Conservation (phyloP, 1,140 invertebrate genomes). For the Coenobita brevimanus region DNA sequence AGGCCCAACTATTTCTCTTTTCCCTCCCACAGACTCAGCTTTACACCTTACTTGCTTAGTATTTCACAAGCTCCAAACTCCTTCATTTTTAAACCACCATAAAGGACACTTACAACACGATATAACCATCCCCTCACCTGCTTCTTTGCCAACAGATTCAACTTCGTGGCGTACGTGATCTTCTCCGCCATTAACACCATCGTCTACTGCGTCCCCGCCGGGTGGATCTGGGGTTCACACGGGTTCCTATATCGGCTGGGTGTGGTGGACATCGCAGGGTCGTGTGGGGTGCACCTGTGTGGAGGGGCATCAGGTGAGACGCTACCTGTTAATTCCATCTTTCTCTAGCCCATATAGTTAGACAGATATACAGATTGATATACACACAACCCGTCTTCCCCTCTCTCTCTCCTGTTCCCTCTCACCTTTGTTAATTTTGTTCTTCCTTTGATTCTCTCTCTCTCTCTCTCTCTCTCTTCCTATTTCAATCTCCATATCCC, state of each 20-base stretch:
- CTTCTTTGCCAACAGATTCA: constrained; percentile 78
- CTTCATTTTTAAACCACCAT: too few relatives aligned
- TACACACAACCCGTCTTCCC: not conserved
- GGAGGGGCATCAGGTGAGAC: constrained; percentile 78
- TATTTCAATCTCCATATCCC: too few relatives aligned
- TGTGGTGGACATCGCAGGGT: constrained; percentile 91
- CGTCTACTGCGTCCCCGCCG: constrained; percentile 94
- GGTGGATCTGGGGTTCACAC: constrained; percentile 92
- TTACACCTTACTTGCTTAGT: too few relatives aligned
- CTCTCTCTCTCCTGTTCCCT: not conserved
- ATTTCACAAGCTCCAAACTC: too few relatives aligned
- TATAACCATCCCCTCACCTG: too few relatives aligned
- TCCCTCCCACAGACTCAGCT: too few relatives aligned
- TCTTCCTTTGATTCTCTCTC: not conserved
- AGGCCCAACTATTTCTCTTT: too few relatives aligned
- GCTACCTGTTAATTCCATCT: too few relatives aligned
- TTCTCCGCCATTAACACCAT: constrained; percentile 92
- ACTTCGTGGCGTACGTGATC: constrained; percentile 92
- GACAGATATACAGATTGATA: not conserved
- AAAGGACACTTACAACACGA: too few relatives aligned
- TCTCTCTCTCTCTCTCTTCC: not conserved
- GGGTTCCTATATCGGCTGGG: constrained; percentile 88
- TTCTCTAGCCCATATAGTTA: not conserved
- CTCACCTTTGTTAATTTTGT: too few relatives aligned
- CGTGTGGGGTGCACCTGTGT: constrained; percentile 93